Evolutionary conservation across 2,797 vertebrate species (phyloP).

Genomic region (Pangasius larnaudii): DNA sequence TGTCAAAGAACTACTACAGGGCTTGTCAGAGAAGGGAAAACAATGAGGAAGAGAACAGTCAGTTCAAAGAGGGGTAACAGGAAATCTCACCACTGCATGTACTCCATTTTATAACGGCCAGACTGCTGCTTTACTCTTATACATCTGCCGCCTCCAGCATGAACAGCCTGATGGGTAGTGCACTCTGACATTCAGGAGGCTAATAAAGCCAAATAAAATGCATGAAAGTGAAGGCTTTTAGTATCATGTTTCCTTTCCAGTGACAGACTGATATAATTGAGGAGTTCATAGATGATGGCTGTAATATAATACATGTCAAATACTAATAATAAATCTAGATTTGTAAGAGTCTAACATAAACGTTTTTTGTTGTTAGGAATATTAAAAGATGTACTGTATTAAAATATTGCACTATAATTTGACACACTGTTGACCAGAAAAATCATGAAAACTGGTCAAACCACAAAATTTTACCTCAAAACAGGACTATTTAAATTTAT

Average conservation of each 20-base stretch:
- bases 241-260: conserved; percentile 8
- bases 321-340: background rate
- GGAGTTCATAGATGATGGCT: background rate
- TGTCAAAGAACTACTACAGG: background rate
- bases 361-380: background rate
- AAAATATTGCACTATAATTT: background rate
- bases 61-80: conserved; percentile 55
- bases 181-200: conserved; percentile 48
- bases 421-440: background rate
- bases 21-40: background rate
- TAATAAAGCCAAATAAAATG: conserved; percentile 54
- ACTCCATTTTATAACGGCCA: conserved; percentile 57
- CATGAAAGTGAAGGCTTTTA: conserved; percentile 26
- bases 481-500: background rate
- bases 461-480: background rate
- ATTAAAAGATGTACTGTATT: background rate
- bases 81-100: conserved; percentile 55
- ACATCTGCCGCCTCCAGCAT: conserved; percentile 48
- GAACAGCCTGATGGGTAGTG: conserved; percentile 55
- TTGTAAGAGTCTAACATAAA: background rate
- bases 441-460: background rate
- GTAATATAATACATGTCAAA: background rate
- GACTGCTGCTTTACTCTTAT: conserved; percentile 59
- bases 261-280: background rate
- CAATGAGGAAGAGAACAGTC: conserved; percentile 16